phyloP scores from a whole-genome alignment of 2,888 invertebrate genomes.

The Imbricaverruca yamaguchii region DNA sequence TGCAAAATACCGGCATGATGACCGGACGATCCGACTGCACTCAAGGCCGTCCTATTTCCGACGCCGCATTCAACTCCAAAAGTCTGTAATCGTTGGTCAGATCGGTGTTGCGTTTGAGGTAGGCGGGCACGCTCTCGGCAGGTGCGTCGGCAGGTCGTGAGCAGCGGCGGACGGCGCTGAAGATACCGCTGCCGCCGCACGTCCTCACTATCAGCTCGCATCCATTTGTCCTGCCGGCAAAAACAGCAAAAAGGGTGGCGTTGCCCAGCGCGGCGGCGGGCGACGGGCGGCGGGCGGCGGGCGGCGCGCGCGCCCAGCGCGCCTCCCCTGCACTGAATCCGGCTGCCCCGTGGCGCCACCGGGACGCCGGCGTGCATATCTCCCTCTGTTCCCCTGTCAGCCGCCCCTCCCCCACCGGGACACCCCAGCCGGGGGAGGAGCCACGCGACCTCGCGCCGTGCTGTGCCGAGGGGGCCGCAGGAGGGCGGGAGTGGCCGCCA shows the following conservation, averaged over 20 bases:
- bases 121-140: too few species aligned
- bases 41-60: too few species aligned
- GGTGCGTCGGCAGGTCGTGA: too few species aligned
- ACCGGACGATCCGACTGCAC: background rate
- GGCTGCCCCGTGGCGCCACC: background rate
- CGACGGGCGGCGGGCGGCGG: constrained; percentile 17
- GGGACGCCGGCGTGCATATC: background rate
- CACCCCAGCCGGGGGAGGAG: background rate
- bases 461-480: background rate
- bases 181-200: too few species aligned
- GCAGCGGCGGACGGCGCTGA: too few species aligned
- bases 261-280: background rate
- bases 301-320: constrained; percentile 14
- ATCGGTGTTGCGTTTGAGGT: too few species aligned
- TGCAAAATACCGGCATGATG: too few species aligned
- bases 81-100: too few species aligned
- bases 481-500: background rate
- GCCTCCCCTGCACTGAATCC: background rate
- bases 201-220: too few species aligned
- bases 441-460: constrained; percentile 1
- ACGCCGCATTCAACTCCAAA: too few species aligned
- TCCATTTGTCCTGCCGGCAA: too few species aligned
- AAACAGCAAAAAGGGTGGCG: constrained; percentile 5
- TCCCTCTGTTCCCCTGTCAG: background rate
- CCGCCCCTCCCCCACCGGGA: background rate